phyloP scores from a whole-genome alignment of 64 coral and sea anemone genomes.

The Trachythela sp. region DNA sequence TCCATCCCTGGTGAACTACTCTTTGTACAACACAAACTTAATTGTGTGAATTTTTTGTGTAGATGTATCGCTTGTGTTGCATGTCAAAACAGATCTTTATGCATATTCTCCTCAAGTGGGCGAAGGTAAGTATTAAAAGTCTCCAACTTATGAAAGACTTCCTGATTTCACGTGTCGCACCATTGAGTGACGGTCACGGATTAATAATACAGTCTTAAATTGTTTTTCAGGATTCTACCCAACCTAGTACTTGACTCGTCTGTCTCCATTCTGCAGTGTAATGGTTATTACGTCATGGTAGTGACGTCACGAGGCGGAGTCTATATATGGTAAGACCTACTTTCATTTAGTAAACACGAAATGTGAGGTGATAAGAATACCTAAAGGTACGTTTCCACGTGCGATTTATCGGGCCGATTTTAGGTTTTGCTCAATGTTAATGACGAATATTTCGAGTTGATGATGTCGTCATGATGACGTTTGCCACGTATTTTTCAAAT shows the following conservation, averaged over 20 bases:
- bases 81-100: slow-evolving; percentile 68
- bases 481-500: no score
- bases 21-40: not conserved
- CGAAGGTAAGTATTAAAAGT: slow-evolving; percentile 50
- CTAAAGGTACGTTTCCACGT: no score
- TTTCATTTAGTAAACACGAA: not conserved
- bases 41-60: not conserved
- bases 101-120: slow-evolving; percentile 80
- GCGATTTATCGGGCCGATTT: no score
- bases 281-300: slow-evolving; percentile 80
- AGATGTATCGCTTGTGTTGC: slow-evolving; percentile 81
- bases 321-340: slow-evolving; percentile 76
- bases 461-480: no score
- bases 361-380: no score
- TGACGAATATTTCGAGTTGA: no score
- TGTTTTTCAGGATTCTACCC: slow-evolving; percentile 44
- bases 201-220: no score
- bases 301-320: slow-evolving; percentile 95
- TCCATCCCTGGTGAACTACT: not conserved
- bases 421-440: no score
- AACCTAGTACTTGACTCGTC: slow-evolving; percentile 72
- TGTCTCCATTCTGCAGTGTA: slow-evolving; percentile 84
- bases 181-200: no score
- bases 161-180: no score
- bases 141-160: no score